Base-by-base conservation (phyloP, 1,140 invertebrate species). In the Apis florea region DNA sequence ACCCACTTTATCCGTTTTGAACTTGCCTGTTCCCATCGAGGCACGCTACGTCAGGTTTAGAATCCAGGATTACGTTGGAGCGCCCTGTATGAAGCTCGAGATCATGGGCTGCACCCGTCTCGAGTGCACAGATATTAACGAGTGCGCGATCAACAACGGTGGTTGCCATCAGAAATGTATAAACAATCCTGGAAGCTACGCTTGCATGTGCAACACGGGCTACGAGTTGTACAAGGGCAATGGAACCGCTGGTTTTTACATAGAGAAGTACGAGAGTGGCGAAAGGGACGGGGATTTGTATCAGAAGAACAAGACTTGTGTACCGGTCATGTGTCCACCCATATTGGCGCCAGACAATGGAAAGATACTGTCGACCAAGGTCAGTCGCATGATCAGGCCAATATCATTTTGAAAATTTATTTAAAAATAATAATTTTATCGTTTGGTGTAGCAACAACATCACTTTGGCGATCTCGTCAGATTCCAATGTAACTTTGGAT, bases 401-500 rank as follows among this genome's bases (percentile, higher is more conserved):
- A 40, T 54, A 54, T 40, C 24, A 67, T 71, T 17, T 19, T 68
- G 15, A 10, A 47, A 10, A 1, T 1, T 19, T 66, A 3, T 66
- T 26, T 66, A 26, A 49, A 49, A 6, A 12, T 9, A 58, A 53
- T 15, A 53, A 13, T 53, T 51, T 26, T 1, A 17, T 6, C 15
- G 67, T 26, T 21, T 64, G 82, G 86, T 90, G 26, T 68, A 95
- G 91, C 94, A 94, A 51, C 95, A 96, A 85, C 98, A 97, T 92
- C 97, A 98, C 87, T 99, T 98, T 92, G 98, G 98, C 1, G 98
- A 99, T 92, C 93, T 97, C 54, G 96, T 99, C 0, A 96, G 95
- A 79, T 99, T 99, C 95, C 97, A 98, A 90, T 99, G 99, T 92
- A 96, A 98, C 88, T 99, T 99, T 93, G 99, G 98, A 19, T 99